Percentiles rank a stretch among this genome's conserved stretches.
Evolutionary conservation across 2,888 invertebrate species (phyloP).

Genomic region (Ectobius pallidus): DNA sequence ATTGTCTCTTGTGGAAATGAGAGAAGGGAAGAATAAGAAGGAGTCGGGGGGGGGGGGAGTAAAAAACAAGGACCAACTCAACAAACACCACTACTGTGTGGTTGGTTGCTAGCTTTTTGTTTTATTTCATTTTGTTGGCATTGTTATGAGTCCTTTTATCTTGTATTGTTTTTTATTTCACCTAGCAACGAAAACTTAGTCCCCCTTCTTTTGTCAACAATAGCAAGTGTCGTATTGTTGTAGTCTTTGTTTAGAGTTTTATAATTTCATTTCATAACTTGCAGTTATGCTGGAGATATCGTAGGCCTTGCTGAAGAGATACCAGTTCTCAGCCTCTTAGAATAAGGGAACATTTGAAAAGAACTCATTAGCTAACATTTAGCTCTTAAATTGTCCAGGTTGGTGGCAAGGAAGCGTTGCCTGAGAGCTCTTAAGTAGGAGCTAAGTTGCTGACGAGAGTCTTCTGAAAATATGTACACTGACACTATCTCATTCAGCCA

Average conservation of each 20-base stretch:
- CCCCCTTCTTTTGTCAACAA: slow-evolving; percentile 30
- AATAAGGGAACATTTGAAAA: background rate
- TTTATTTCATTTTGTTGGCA: slow-evolving; percentile 32
- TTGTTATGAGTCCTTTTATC: slow-evolving; percentile 36
- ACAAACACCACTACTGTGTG: slow-evolving; percentile 14
- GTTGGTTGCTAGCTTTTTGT: slow-evolving; percentile 33
- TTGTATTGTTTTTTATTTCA: slow-evolving; percentile 27
- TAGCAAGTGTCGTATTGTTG: slow-evolving; percentile 22
- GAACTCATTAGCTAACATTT: slow-evolving; percentile 2
- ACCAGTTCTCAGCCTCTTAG: background rate
- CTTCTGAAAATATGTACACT: too few species aligned
- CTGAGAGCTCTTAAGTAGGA: too few species aligned
- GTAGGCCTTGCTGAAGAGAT: background rate
- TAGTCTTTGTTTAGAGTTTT: slow-evolving; percentile 31
- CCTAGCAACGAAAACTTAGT: slow-evolving; percentile 10
- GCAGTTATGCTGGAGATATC: slow-evolving; percentile 1
- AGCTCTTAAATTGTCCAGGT: background rate
- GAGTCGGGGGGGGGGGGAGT: background rate
- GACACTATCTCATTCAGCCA: too few species aligned
- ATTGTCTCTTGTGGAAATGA: slow-evolving; percentile 39
- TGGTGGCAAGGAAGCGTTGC: too few species aligned
- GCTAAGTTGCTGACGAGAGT: too few species aligned
- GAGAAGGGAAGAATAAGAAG: slow-evolving; percentile 29
- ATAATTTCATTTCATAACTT: slow-evolving; percentile 2
- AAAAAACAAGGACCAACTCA: background rate